A percentile compares a stretch with the other conserved stretches of the same genome.
phyloP scores from a whole-genome alignment of 2,113 vertebrate species.

The Brachyhypopomus occidentalis region DNA sequence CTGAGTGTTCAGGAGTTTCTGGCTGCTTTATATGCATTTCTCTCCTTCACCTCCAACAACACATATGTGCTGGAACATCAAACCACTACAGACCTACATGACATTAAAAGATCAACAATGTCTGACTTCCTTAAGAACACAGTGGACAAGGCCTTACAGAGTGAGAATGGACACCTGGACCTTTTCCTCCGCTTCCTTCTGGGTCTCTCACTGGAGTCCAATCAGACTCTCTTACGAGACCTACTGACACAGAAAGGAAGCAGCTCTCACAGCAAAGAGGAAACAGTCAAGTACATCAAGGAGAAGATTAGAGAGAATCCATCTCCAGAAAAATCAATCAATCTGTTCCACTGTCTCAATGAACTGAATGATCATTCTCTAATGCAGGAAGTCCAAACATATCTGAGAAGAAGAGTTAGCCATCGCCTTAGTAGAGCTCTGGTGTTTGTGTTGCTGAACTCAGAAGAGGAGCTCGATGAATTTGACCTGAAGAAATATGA shows the following conservation, averaged over 20 bases:
- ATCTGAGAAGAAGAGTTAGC: background rate
- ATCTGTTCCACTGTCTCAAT: background rate
- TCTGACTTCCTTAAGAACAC: background rate
- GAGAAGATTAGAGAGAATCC: background rate
- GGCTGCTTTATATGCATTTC: background rate
- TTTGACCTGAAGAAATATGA: background rate
- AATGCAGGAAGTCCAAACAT: background rate
- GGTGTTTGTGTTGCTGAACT: background rate
- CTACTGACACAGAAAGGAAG: background rate
- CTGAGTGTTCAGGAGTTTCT: conserved; percentile 13
- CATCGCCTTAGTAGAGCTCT: background rate
- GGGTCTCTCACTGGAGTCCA: background rate
- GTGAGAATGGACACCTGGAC: conserved; percentile 3
- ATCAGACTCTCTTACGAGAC: background rate
- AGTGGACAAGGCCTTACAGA: background rate
- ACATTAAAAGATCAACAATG: background rate
- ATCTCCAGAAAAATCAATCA: background rate
- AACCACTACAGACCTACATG: no score
- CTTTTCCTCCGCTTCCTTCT: conserved; percentile 10
- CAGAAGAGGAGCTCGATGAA: background rate
- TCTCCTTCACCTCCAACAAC: background rate
- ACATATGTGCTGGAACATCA: background rate
- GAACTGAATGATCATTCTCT: conserved; percentile 1
- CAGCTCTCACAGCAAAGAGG: background rate
- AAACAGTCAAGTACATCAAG: background rate